A percentile compares a stretch with the other conserved stretches of the same genome.
Evolutionary conservation across 2,888 invertebrate genomes (phyloP).

Genomic region (Agrotis exclamationis): DNA sequence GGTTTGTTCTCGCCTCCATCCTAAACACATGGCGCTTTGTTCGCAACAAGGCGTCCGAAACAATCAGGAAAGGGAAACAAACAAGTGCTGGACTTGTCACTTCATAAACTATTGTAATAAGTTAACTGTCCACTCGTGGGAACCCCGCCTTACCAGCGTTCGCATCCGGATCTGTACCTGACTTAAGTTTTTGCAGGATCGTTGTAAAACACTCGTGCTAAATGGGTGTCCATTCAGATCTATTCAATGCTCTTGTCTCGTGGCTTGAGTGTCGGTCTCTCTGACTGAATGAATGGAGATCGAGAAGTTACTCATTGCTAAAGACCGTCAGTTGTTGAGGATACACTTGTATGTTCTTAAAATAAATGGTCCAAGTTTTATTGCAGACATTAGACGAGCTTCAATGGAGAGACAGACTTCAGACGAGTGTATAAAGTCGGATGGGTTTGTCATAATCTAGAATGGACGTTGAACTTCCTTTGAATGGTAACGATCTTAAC

Average conservation of each 20-base stretch:
- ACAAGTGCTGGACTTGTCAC: conserved; percentile 83
- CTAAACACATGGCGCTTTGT: conserved; percentile 86
- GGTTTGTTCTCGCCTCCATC: conserved; percentile 61
- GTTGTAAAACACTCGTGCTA: conserved; percentile 87
- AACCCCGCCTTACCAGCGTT: conserved; percentile 77
- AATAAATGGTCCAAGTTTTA: conserved; percentile 66
- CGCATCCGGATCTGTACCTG: conserved; percentile 88
- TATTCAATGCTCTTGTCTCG: conserved; percentile 68
- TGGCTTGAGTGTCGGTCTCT: conserved; percentile 74
- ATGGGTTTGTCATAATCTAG: conserved; percentile 15
- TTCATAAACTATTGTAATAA: conserved; percentile 81
- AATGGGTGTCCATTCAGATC: conserved; percentile 77
- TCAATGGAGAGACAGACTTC: conserved; percentile 36
- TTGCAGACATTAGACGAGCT: conserved; percentile 51
- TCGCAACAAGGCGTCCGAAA: conserved; percentile 68
- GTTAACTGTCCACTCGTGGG: conserved; percentile 84
- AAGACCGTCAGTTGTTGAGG: conserved; percentile 62
- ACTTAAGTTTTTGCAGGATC: conserved; percentile 78
- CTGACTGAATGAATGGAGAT: conserved; percentile 51
- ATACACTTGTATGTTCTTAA: conserved; percentile 71
- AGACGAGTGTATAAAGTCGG: conserved; percentile 17
- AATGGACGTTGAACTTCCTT: neutral
- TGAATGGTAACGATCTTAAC: no score
- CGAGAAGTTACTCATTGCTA: conserved; percentile 70
- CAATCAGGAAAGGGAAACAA: conserved; percentile 77